These are phyloP conservation scores for Augochlora pura DNA, from an alignment of 1,140 invertebrate genomes.

Conservation along the genomic window DNA sequence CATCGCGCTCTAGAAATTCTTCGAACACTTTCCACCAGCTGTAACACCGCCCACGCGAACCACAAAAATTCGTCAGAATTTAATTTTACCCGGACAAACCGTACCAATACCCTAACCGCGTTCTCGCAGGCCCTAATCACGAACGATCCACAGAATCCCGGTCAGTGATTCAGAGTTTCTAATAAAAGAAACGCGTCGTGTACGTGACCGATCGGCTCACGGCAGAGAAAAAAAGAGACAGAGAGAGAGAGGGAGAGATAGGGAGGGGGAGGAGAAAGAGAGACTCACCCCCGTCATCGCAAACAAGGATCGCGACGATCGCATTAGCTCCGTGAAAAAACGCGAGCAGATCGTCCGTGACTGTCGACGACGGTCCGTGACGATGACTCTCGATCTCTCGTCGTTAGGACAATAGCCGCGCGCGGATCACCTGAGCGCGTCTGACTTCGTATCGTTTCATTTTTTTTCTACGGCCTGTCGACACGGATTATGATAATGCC, in stretches of 20 bases:
- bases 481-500: constrained; percentile 73
- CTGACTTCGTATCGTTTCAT: constrained; percentile 41
- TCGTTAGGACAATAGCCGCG: constrained; percentile 47
- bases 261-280: too few relatives aligned
- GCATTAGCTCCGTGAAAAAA: constrained; percentile 16
- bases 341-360: constrained; percentile 36
- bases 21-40: too few relatives aligned
- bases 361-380: neutral
- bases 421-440: constrained; percentile 45
- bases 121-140: neutral
- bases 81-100: neutral
- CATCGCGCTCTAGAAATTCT: too few relatives aligned
- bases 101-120: neutral
- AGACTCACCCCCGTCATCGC: neutral
- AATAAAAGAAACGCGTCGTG: neutral
- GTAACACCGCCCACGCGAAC: too few relatives aligned
- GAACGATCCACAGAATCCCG: neutral
- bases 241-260: too few relatives aligned
- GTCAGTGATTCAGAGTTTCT: neutral
- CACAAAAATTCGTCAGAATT: too few relatives aligned
- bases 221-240: too few relatives aligned
- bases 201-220: constrained; percentile 4
- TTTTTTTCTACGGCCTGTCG: constrained; percentile 52
- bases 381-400: constrained; percentile 53
- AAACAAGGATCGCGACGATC: constrained; percentile 23